Base-by-base conservation (phyloP, 2,113 vertebrate genomes). In the Falco punctatus region DNA sequence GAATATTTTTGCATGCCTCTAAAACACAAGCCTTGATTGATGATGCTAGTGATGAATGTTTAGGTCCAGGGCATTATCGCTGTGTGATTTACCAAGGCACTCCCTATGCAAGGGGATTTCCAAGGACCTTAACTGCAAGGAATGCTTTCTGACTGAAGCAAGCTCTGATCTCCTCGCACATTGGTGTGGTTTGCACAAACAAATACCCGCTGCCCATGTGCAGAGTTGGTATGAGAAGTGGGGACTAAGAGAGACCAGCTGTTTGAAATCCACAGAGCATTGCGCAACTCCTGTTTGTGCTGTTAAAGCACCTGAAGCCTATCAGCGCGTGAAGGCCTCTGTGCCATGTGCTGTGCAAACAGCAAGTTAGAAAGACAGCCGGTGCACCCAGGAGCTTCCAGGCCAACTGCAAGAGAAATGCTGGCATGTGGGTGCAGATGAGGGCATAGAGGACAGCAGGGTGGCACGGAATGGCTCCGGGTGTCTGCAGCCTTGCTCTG, bases 271-370 rank as follows among this genome's bases (percentile, higher is more conserved):
- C 73, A 40, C 35, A n/a, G 84, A 89, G 70, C 57, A 24, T 95
- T 96, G 94, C 91, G 48, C 95, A 97, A 94, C 57, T 74, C 35
- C 9, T 94, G 69, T 93, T 93, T 79, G 92, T 86, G 11, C 92
- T 94, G 46, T 30, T 81, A 21, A 49, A 89, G 35, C 90, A 92
- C 95, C 94, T 92, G 92, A 88, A 92, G 58, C 74, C 75, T 90
- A 32, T 89, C 81, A 28, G 93, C 1, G 8, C 87, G 87, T 40
- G 81, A 91, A 91, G 87, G 86, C 61, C 78, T 89, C 73, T 49
- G 27, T 62, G 91, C 69, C 95, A 55, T 90, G 94, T 69, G 67
- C 94, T 94, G 82, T 93, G 92, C 92, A 96, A 97, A 94, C 81
- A 96, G 10, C n/a, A 23, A 70, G 51, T 69, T 23, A 35, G 59